These are phyloP conservation scores for Gallinago nigripennis DNA, from an alignment of 2,797 vertebrate genomes.

Conservation along the genomic window DNA sequence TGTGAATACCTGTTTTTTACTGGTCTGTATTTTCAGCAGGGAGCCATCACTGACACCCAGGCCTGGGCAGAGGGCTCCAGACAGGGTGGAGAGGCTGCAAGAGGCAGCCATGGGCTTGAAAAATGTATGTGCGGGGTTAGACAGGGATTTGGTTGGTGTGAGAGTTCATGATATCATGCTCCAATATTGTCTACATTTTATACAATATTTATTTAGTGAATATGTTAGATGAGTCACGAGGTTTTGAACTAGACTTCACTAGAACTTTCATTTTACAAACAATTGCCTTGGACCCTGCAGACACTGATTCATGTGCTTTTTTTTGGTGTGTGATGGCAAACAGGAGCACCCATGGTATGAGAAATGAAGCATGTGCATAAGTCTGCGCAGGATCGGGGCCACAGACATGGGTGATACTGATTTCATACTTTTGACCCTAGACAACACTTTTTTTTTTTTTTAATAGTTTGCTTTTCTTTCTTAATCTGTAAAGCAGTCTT, in stretches of 20 bases:
- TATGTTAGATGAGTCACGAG: not conserved
- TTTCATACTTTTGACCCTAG: not conserved
- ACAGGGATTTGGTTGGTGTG: not conserved
- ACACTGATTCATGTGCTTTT: not conserved
- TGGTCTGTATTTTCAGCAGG: not conserved
- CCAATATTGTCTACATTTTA: not conserved
- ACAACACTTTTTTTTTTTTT: not conserved
- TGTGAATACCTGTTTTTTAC: not conserved
- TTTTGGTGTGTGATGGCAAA: not conserved
- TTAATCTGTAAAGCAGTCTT: constrained; percentile 58
- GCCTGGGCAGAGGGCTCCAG: not conserved
- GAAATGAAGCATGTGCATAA: not conserved
- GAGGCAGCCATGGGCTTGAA: not conserved
- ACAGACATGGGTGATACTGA: not conserved
- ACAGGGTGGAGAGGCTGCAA: not conserved
- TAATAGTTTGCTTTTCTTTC: not conserved
- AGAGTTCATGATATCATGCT: not conserved
- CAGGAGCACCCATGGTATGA: not conserved
- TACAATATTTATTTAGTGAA: too few species aligned
- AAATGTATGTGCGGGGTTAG: not conserved
- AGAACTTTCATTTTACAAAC: constrained; percentile 10
- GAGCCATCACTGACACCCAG: not conserved
- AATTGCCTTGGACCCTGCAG: not conserved
- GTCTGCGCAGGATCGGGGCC: not conserved
- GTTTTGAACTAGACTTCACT: not conserved